These are phyloP conservation scores for Malurus leucopterus DNA, from an alignment of 2,797 vertebrate genomes.

Conservation along the genomic window DNA sequence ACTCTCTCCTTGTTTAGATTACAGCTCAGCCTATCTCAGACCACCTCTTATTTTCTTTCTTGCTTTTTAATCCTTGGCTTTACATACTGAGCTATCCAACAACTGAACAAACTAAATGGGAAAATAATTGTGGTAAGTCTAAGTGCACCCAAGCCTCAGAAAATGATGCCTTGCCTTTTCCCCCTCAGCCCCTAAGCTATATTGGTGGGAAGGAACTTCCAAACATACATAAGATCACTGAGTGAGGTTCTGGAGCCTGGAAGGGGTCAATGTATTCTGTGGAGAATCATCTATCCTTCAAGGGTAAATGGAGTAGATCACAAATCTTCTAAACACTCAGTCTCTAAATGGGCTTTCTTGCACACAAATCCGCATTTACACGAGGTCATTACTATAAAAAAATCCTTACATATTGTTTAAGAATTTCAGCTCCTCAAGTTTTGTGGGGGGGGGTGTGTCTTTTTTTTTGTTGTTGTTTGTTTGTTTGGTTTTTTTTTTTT, in stretches of 20 bases:
- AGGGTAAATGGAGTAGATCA: neutral
- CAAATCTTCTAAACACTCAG: slow-evolving; percentile 8
- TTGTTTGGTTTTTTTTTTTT: no score
- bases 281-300: neutral
- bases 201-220: slow-evolving; percentile 65
- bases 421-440: neutral
- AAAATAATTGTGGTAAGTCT: slow-evolving; percentile 68
- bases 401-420: neutral
- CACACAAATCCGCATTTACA: neutral
- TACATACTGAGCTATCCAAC: slow-evolving; percentile 58
- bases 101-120: slow-evolving; percentile 73
- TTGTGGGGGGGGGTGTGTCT: no score
- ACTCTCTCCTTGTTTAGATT: slow-evolving; percentile 73
- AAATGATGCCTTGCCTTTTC: slow-evolving; percentile 64
- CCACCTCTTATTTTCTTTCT: slow-evolving; percentile 68
- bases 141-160: slow-evolving; percentile 68
- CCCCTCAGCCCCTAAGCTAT: slow-evolving; percentile 55
- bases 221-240: slow-evolving; percentile 46
- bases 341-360: neutral
- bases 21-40: slow-evolving; percentile 64
- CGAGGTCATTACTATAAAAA: neutral
- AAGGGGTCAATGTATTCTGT: slow-evolving; percentile 28
- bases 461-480: no score
- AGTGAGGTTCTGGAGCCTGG: slow-evolving; percentile 57
- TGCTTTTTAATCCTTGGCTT: slow-evolving; percentile 77